Base-by-base conservation (phyloP, 2,113 vertebrate genomes). In the Natator depressus region DNA sequence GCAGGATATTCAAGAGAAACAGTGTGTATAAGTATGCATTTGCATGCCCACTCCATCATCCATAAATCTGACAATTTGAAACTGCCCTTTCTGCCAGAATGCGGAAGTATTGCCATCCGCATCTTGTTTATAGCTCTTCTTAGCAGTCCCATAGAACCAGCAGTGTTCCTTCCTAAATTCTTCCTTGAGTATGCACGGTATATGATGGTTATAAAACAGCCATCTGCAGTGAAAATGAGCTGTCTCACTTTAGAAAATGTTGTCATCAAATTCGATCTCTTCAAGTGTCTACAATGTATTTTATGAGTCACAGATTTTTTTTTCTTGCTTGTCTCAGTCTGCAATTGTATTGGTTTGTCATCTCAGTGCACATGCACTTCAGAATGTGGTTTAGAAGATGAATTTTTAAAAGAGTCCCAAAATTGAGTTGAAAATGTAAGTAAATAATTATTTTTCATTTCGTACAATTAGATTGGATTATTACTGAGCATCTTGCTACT, bases 61-160 rank as follows among this genome's bases (percentile, higher is more conserved):
- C 89, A 89, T 91, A 96, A 97, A 95, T 95, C 84, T 96, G 93
- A 94, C 55, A 92, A 93, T 3, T 75, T 93, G 76, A 93, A 89
- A 17, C 35, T 57, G 17, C 51, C 27, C 76, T 96, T 89, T 46
- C 72, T 84, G 49, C 29, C 82, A 95, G 4, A 19, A 49, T 7
- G 59, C 17, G 6, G 84, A 47, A 79, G 72, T 20, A 29, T 20
- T 38, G 95, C 47, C 16, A 51, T 89, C 84, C 25, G 90, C 87
- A 89, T 80, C 88, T 91, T 94, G 53, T 86, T 90, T 92, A 35
- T 80, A 83, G 22, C 38, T 8, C 75, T 49, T 83, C 24, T 85
- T 93, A 55, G 22, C 14, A 76, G 75, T 81, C 88, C 24, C 50
- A 83, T 75, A 94, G 38, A 83, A 57, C 35, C 46, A 69, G 49